A percentile compares a stretch with the other conserved stretches of the same genome.
Evolutionary conservation across 2,888 invertebrate genomes (phyloP).

Genomic region (Mactromeris polynyma): DNA sequence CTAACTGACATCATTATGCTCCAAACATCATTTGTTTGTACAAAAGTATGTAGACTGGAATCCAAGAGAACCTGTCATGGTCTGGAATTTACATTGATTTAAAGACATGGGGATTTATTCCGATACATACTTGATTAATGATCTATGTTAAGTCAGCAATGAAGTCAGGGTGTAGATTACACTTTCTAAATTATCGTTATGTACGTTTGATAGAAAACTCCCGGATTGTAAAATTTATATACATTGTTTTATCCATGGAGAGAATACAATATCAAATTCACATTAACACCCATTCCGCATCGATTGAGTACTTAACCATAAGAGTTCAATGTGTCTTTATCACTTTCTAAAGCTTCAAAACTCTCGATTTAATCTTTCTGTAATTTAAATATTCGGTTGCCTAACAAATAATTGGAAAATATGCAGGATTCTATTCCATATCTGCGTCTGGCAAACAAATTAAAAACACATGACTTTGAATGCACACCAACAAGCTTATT

Average conservation of each 20-base stretch:
- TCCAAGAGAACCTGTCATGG: neutral
- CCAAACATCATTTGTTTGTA: neutral
- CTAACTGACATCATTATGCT: neutral
- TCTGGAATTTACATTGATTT: neutral
- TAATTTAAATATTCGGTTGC: neutral
- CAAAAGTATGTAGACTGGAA: neutral
- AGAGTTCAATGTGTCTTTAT: neutral
- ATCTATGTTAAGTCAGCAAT: neutral
- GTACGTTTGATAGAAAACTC: neutral
- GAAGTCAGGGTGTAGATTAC: neutral
- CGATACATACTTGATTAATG: neutral
- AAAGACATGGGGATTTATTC: neutral
- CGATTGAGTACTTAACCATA: neutral
- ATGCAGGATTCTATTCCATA: neutral
- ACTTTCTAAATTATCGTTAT: neutral
- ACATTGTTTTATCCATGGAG: neutral
- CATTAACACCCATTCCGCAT: neutral
- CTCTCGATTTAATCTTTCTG: slow-evolving; percentile 6
- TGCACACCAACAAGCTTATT: neutral
- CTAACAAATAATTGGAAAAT: neutral
- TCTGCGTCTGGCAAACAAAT: neutral
- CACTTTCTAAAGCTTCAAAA: neutral
- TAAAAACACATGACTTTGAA: neutral
- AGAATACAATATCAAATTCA: neutral
- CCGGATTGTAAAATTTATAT: neutral